Evolutionary conservation across 2,888 invertebrate species (phyloP), one percentile per base, ranked within the genome.

Genomic region (Globia sparganii): DNA sequence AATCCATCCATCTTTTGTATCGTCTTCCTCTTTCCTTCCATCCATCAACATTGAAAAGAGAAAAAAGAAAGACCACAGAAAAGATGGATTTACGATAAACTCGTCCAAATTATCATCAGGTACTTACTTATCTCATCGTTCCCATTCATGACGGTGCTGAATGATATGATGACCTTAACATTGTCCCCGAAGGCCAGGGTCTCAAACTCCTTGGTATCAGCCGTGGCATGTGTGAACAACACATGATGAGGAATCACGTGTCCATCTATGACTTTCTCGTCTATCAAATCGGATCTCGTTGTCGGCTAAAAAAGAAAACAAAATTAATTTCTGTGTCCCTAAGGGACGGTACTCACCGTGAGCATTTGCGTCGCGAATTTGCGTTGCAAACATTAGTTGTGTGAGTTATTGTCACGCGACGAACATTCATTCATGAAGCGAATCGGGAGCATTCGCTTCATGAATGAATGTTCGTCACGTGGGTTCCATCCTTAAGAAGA

Each of bases 211-310:
- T 97, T 97, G 81, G 97, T 97, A 87, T 98, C 97, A 11, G 97
- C 97, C 1, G 98, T 98, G 28, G 99, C 98, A 85, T 98, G 97
- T 0, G 99, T 98, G 95, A 99, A 99, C 76, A 99, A 97, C 40
- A 99, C 99, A 91, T 98, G 97, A 91, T 98, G 97, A 0, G 99
- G 98, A 87, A 99, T 98, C 73, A 99, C 98, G 93, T 99, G 99
- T 0, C 99, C 99, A 92, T 99, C 98, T 81, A 99, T 98, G 75
- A 99, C 98, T 93, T 98, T 98, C 67, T 97, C 97, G 93, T 99
- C 99, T 80, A 99, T 98, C 89, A 98, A 97, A 89, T 98, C 97
- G 49, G 98, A 97, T 83, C 98, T 97, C 18, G 98, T 97, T 37
- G 97, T 97, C 80, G 97, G 97, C 98, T 98, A 91, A 31, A 92